Conservation (phyloP, 2,113 vertebrate species). For the Setophaga kirtlandii region DNA sequence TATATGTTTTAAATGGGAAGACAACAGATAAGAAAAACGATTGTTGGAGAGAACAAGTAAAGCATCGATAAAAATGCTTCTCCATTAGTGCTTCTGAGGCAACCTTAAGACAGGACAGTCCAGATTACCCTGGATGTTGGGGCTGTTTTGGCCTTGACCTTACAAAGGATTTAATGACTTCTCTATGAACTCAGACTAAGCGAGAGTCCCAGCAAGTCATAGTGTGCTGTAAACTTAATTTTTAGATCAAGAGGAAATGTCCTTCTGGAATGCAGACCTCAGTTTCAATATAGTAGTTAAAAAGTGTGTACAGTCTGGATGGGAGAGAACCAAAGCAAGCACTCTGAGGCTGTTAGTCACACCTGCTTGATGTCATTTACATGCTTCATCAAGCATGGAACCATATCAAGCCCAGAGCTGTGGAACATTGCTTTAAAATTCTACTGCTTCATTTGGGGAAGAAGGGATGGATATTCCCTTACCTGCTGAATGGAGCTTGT, state of each 20-base stretch:
- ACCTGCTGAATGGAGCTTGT: not conserved
- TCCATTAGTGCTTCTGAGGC: not conserved
- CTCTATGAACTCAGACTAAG: not conserved
- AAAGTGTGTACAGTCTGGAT: not conserved
- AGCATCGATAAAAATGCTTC: not conserved
- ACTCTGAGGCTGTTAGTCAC: not conserved
- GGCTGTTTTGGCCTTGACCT: not conserved
- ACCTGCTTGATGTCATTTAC: not conserved
- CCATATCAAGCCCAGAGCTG: not conserved
- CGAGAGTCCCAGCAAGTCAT: not conserved
- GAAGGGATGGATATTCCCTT: not conserved
- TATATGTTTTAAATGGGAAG: not conserved
- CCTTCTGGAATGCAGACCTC: not conserved
- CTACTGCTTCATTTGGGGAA: not conserved
- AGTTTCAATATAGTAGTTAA: not conserved
- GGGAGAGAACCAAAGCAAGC: not conserved
- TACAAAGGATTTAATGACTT: not conserved
- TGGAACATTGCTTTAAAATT: not conserved
- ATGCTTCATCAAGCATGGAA: slow-evolving; percentile 29
- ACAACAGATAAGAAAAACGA: not conserved
- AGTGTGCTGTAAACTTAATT: not conserved
- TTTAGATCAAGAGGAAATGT: not conserved
- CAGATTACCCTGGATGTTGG: not conserved
- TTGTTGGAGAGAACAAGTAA: not conserved
- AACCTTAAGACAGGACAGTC: not conserved